phyloP scores from a whole-genome alignment of 2,113 vertebrate species.

The Cercopithecus mona region DNA sequence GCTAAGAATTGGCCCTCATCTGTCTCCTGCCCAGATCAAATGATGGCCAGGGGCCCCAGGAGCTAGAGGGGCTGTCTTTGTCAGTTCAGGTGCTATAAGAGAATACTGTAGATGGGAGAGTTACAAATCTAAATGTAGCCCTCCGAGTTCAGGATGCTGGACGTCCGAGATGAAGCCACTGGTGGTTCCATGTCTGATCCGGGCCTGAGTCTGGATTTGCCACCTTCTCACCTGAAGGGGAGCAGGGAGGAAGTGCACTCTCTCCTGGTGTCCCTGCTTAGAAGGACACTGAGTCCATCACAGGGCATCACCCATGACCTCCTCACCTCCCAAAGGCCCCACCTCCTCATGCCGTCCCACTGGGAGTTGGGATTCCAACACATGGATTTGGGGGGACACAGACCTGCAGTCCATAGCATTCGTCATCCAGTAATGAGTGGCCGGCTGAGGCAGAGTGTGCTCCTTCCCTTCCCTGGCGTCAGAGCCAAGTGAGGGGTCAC shows the following conservation, averaged over 20 bases:
- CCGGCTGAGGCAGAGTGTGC: not conserved
- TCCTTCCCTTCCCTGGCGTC: not conserved
- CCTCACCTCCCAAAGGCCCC: not conserved
- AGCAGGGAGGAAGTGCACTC: not conserved
- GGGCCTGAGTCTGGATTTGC: too few species aligned
- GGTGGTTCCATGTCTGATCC: too few species aligned
- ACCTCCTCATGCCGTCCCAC: not conserved
- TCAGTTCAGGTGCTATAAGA: not conserved
- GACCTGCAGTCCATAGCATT: too few species aligned
- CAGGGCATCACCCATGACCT: rapidly evolving
- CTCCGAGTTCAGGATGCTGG: not conserved
- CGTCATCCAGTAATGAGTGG: not conserved
- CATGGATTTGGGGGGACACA: too few species aligned
- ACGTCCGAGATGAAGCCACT: too few species aligned
- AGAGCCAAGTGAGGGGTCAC: not conserved
- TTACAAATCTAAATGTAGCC: too few species aligned
- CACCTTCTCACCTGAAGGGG: not conserved
- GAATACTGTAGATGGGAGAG: rapidly evolving
- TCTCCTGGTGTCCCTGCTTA: not conserved
- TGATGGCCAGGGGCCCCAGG: rapidly evolving
- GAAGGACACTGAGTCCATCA: too few species aligned
- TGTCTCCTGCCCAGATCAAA: too few species aligned
- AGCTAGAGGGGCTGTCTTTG: not conserved
- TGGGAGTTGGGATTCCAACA: too few species aligned
- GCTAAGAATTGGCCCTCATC: not conserved